Evolutionary conservation across 2,888 invertebrate genomes (phyloP).

Genomic region (Caprella mutica): DNA sequence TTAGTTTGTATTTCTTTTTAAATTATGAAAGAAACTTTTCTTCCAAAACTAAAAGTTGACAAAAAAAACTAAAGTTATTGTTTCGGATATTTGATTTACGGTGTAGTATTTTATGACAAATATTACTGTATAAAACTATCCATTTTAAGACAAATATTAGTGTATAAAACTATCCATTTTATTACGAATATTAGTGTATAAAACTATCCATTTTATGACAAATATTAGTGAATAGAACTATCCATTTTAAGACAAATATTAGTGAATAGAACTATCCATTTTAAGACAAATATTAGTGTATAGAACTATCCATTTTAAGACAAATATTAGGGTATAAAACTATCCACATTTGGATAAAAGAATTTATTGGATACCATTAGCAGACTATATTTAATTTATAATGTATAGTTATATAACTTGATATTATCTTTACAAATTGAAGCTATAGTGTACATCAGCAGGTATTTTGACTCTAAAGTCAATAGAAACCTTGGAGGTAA

Average conservation of each 20-base stretch:
- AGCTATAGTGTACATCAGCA: too few relatives aligned
- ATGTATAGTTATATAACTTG: background rate
- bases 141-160: too few relatives aligned
- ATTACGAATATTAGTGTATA: constrained; percentile 7
- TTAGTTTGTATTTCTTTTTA: background rate
- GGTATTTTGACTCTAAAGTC: too few relatives aligned
- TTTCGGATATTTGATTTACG: background rate
- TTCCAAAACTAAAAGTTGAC: background rate
- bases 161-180: constrained; percentile 7
- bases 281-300: constrained; percentile 5
- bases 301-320: constrained; percentile 2
- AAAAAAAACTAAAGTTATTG: background rate
- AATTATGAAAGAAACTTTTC: background rate
- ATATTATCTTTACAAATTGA: too few relatives aligned
- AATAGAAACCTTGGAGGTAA: too few relatives aligned
- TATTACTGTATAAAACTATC: constrained; percentile 5
- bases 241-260: too few relatives aligned
- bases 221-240: constrained; percentile 5
- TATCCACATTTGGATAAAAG: background rate
- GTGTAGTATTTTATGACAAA: background rate
- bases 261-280: too few relatives aligned
- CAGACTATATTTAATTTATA: background rate
- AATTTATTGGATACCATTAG: background rate
- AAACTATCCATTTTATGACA: constrained; percentile 1
- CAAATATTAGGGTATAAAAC: background rate